A percentile compares a stretch with the other conserved stretches of the same genome.
Evolutionary conservation across 2,888 invertebrate genomes (phyloP).

Genomic region (Epirrita christyi): DNA sequence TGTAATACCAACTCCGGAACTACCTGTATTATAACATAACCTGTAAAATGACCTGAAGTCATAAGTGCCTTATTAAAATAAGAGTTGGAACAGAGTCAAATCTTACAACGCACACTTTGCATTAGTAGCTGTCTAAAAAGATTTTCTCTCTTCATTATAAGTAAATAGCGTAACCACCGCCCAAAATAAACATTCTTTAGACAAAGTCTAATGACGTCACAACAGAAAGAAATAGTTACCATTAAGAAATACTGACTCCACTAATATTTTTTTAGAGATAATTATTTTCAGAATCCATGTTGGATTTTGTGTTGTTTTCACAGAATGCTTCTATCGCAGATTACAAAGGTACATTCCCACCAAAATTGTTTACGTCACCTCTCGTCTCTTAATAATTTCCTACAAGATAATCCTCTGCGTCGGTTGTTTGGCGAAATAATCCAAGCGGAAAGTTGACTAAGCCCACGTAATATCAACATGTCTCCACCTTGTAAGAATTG

Average conservation of each 20-base stretch:
- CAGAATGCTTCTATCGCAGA: not conserved
- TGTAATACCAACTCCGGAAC: too few species aligned
- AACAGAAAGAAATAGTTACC: too few species aligned
- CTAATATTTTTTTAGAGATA: too few species aligned
- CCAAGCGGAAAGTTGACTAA: conserved; percentile 23
- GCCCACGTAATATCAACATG: conserved; percentile 23
- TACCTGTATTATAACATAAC: too few species aligned
- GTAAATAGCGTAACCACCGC: conserved; percentile 6
- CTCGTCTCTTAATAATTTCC: conserved; percentile 20
- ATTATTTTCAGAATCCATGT: too few species aligned
- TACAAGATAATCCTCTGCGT: conserved; percentile 14
- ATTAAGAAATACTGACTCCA: too few species aligned
- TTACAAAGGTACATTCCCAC: not conserved
- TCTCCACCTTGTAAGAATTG: conserved; percentile 17
- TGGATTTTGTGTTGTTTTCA: too few species aligned
- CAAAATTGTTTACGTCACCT: conserved; percentile 23
- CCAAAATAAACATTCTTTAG: conserved; percentile 12
- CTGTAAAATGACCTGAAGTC: too few species aligned
- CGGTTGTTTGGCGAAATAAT: conserved; percentile 28
- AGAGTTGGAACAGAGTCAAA: conserved; percentile 2
- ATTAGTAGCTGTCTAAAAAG: conserved; percentile 1
- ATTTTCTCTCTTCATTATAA: conserved; percentile 5
- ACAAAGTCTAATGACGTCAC: too few species aligned
- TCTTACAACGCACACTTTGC: not conserved
- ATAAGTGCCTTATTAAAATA: too few species aligned